Percentiles rank a stretch among this genome's conserved stretches.
Conservation (phyloP, 2,888 invertebrate species). For the Zhuqinia jingwanae region DNA sequence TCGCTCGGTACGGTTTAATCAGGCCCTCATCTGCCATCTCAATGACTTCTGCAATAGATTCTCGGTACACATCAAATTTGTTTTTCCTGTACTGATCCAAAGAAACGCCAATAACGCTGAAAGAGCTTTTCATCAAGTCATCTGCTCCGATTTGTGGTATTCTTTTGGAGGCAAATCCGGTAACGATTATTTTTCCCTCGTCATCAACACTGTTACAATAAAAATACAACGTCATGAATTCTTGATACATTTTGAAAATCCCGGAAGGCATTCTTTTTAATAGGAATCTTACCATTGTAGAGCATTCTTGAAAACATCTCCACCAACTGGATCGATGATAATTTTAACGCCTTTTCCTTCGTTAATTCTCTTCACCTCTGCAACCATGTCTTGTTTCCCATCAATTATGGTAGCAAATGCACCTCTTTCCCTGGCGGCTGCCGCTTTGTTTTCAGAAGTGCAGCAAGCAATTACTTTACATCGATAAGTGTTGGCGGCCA, state of each 20-base stretch:
- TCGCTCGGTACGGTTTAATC: slow-evolving; percentile 84
- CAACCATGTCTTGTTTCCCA: slow-evolving; percentile 82
- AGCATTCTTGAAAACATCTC: slow-evolving; percentile 84
- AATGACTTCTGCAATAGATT: slow-evolving; percentile 84
- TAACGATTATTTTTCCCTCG: slow-evolving; percentile 83
- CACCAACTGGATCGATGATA: slow-evolving; percentile 86
- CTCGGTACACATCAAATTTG: slow-evolving; percentile 83
- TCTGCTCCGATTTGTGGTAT: slow-evolving; percentile 81
- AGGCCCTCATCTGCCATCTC: slow-evolving; percentile 85
- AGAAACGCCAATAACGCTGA: slow-evolving; percentile 83
- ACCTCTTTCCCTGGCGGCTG: slow-evolving; percentile 81
- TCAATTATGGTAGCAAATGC: slow-evolving; percentile 86
- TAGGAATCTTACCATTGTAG: slow-evolving; percentile 83
- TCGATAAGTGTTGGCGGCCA: slow-evolving; percentile 86
- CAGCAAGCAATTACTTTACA: slow-evolving; percentile 88
- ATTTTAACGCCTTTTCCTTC: slow-evolving; percentile 84
- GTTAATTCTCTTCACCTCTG: slow-evolving; percentile 84
- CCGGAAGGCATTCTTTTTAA: no score
- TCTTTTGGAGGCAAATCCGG: slow-evolving; percentile 83
- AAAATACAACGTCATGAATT: no score
- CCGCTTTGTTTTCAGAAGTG: slow-evolving; percentile 82
- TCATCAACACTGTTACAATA: slow-evolving; percentile 82
- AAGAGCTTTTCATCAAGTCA: slow-evolving; percentile 80
- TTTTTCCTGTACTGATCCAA: slow-evolving; percentile 82
- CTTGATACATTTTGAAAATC: no score